Evolutionary conservation across 2,888 invertebrate species (phyloP), one percentile per base, ranked within the genome.

Genomic region (Macaria liturata): DNA sequence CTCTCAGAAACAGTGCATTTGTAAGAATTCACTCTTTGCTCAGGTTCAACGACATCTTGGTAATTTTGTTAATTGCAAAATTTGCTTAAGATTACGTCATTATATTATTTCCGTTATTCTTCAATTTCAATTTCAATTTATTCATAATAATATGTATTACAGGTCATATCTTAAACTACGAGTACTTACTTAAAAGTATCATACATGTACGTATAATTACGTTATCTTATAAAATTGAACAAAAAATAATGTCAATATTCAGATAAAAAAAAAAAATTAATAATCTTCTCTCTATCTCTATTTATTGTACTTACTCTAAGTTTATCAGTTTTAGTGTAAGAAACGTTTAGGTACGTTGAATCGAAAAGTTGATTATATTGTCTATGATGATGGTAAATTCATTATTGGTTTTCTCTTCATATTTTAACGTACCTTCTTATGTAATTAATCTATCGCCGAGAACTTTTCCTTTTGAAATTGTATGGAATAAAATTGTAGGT

Each of bases 1-100:
- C 40, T 57, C 46, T 50, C 31, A 63, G 57, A 59, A 62, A 60
- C 59, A 55, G 54, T 53, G 43, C 40, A 54, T 47, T 42, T 46
- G 8, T 44, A 54, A 58, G 49, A 31, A 49, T 46, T 63, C 62
- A 56, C 58, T 56, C 50, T 57, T 55, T 69, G 62, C 59, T 62
- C 69, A 67, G 72, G 42, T 42, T n/a, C 56, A 62, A 51, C 64
- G 59, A 60, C 80, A 83, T 90, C 91, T 91, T 91, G 77, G 90
- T 88, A 84, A 88, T 91, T 91, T 91, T 91, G 91, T 86, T 78
- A 51, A 71, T 71, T 72, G 84, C 91, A 91, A 91, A 91, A 91
- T 91, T 81, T 65, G 78, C 89, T 87, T 90, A 91, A 91, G 91
- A 90, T 91, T 79, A 75, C 78, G 68, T 71, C 65, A 34, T 20